These are phyloP conservation scores for Salvelinus namaycush DNA, from an alignment of 2,113 vertebrate genomes.

Conservation along the genomic window DNA sequence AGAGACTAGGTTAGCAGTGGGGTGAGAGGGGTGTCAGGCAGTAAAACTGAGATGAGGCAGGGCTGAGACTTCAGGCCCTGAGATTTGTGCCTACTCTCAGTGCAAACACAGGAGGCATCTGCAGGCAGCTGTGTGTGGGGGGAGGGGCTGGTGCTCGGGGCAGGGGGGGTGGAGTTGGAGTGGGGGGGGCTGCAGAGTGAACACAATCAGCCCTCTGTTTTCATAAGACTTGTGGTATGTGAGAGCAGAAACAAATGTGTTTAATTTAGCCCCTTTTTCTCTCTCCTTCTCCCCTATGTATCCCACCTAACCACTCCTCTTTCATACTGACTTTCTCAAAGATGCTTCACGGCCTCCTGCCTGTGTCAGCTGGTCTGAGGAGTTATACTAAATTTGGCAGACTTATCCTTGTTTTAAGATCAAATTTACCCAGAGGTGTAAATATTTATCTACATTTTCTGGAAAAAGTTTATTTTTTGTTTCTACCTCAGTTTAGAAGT, in stretches of 20 bases:
- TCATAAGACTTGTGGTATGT: slow-evolving; percentile 84
- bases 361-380: slow-evolving; percentile 51
- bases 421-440: slow-evolving; percentile 62
- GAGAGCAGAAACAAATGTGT: slow-evolving; percentile 86
- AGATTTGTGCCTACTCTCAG: slow-evolving; percentile 63
- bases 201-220: slow-evolving; percentile 85
- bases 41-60: slow-evolving; percentile 72
- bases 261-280: slow-evolving; percentile 77
- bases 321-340: slow-evolving; percentile 59
- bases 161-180: slow-evolving; percentile 37
- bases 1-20: slow-evolving; percentile 55
- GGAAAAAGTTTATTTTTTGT: slow-evolving; percentile 50
- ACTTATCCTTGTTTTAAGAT: slow-evolving; percentile 33
- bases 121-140: slow-evolving; percentile 69
- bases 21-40: slow-evolving; percentile 72
- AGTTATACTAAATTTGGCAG: slow-evolving; percentile 57
- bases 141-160: slow-evolving; percentile 38
- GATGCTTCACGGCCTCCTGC: slow-evolving; percentile 55
- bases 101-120: slow-evolving; percentile 73
- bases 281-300: slow-evolving; percentile 2
- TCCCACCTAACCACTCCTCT: slow-evolving; percentile 66
- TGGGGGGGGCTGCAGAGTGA: slow-evolving; percentile 68
- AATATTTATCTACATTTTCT: slow-evolving; percentile 71
- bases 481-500: slow-evolving; percentile 48
- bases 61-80: slow-evolving; percentile 53